These are phyloP conservation scores for Euplexia lucipara DNA, from an alignment of 2,888 invertebrate species.

Conservation along the genomic window DNA sequence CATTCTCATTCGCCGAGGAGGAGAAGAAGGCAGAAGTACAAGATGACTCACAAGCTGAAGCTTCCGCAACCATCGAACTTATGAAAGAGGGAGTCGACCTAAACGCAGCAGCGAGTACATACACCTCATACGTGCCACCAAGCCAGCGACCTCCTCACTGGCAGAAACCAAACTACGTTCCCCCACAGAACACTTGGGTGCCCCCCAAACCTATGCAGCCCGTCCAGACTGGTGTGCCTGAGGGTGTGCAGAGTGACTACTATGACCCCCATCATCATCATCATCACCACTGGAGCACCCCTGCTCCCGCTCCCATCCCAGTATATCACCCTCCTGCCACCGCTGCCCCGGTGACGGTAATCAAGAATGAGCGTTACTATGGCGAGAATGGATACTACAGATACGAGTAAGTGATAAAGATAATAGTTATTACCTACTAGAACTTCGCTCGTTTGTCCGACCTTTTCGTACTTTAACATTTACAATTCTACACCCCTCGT, in stretches of 20 bases:
- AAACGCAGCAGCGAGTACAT: slow-evolving; percentile 70
- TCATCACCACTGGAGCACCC: slow-evolving; percentile 62
- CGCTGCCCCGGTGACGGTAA: slow-evolving; percentile 80
- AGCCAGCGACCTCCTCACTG: slow-evolving; percentile 68
- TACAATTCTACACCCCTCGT: no score
- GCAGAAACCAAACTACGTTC: slow-evolving; percentile 56
- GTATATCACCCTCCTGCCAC: slow-evolving; percentile 64
- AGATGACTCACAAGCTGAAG: slow-evolving; percentile 77
- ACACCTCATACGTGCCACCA: slow-evolving; percentile 70
- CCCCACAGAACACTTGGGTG: slow-evolving; percentile 59
- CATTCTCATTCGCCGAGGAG: slow-evolving; percentile 78
- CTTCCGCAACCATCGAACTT: slow-evolving; percentile 73
- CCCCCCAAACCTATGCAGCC: slow-evolving; percentile 51
- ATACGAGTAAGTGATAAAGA: slow-evolving; percentile 87
- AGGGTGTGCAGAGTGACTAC: slow-evolving; percentile 63
- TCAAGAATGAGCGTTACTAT: slow-evolving; percentile 85
- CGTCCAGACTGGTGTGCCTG: slow-evolving; percentile 25
- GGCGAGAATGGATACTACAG: slow-evolving; percentile 89
- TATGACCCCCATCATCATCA: slow-evolving; percentile 53
- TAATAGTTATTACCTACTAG: neutral
- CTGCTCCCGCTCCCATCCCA: no score
- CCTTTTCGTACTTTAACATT: no score
- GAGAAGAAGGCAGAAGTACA: slow-evolving; percentile 61
- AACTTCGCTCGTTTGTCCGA: neutral
- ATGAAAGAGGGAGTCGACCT: slow-evolving; percentile 70